Evolutionary conservation across 1,140 invertebrate species (phyloP).

Genomic region (Caenorhabditis brenneri): DNA sequence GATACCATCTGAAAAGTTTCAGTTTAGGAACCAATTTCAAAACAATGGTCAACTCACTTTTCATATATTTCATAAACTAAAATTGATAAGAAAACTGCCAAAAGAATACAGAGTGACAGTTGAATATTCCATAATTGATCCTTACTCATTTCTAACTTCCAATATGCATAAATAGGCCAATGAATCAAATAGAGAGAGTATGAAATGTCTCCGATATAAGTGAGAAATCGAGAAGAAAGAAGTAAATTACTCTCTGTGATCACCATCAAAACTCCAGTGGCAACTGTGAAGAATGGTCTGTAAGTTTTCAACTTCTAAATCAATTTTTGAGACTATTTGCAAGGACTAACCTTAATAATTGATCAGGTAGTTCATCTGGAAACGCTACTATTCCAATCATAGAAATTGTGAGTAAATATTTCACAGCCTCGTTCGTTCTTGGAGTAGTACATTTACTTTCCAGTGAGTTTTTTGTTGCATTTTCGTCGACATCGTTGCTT

Average conservation of each 20-base stretch:
- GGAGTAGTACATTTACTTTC: no score
- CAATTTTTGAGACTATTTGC: neutral
- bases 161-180: conserved; percentile 6
- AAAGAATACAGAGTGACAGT: neutral
- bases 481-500: no score
- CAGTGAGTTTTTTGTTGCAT: no score
- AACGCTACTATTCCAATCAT: neutral
- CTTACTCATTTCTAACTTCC: neutral
- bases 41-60: neutral
- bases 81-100: neutral
- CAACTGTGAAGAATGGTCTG: neutral
- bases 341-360: neutral
- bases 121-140: neutral
- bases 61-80: neutral
- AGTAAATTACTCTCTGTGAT: neutral
- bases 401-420: neutral
- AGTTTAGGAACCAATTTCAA: neutral
- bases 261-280: neutral
- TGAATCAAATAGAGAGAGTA: neutral
- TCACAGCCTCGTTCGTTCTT: no score
- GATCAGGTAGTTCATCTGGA: neutral
- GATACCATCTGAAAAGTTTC: neutral
- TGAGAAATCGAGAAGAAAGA: neutral
- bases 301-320: neutral
- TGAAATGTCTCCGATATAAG: conserved; percentile 10